These are phyloP conservation scores for Antheraea mylitta DNA, from an alignment of 1,140 invertebrate species.

Conservation along the genomic window DNA sequence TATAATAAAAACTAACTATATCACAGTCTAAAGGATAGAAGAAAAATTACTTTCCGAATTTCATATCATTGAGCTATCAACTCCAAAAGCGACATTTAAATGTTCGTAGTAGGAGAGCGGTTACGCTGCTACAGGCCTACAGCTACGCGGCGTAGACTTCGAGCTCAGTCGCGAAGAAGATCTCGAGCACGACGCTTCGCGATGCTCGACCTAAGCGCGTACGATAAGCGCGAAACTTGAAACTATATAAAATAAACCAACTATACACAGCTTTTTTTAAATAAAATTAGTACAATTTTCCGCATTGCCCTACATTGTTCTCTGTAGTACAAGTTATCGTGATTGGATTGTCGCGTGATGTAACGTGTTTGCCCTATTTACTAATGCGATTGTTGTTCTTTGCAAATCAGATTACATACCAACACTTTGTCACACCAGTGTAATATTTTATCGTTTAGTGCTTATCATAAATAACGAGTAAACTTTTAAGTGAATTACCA, in stretches of 20 bases:
- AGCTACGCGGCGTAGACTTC: constrained; percentile 2
- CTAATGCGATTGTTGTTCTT: constrained; percentile 52
- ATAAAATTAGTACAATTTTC: neutral
- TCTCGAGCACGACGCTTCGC: constrained; percentile 30
- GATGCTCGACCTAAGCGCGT: constrained; percentile 7
- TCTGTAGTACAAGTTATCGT: constrained; percentile 11
- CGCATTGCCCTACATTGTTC: constrained; percentile 17
- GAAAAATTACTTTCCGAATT: no score
- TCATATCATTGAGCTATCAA: neutral
- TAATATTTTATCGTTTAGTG: constrained; percentile 2
- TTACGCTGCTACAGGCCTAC: constrained; percentile 4
- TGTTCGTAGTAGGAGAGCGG: neutral
- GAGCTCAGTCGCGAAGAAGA: constrained; percentile 7
- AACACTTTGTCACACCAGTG: constrained; percentile 12
- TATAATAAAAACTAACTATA: no score
- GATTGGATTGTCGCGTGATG: constrained; percentile 37
- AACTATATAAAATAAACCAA: constrained; percentile 14
- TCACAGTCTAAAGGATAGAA: no score
- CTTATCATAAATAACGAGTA: neutral
- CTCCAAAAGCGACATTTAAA: neutral
- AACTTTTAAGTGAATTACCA: neutral
- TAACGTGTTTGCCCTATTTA: constrained; percentile 55
- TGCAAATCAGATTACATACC: constrained; percentile 29
- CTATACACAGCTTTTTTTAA: neutral
- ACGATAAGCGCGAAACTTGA: constrained; percentile 44